Percentiles rank a stretch among this genome's conserved stretches.
These are phyloP conservation scores for Trichomycterus rosablanca DNA, from an alignment of 2,113 vertebrate genomes.

Conservation along the genomic window DNA sequence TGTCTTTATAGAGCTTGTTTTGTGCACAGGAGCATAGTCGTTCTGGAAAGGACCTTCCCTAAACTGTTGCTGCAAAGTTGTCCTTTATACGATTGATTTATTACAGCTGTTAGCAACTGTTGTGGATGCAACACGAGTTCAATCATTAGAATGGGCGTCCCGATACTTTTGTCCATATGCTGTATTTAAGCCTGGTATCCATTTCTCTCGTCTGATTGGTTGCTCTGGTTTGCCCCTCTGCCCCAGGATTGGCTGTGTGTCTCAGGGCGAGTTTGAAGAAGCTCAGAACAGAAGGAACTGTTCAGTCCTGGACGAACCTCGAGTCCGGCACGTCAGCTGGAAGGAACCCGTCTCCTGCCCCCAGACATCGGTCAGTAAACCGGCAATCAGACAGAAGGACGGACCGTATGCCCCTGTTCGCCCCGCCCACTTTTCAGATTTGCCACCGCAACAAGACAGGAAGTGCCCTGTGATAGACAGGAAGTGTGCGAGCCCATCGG, in stretches of 20 bases:
- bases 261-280: constrained; percentile 64
- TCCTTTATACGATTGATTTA: too few species aligned
- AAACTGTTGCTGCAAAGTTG: too few species aligned
- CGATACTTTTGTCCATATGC: too few species aligned
- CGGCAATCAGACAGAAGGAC: constrained; percentile 65
- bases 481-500: constrained; percentile 60
- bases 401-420: constrained; percentile 63
- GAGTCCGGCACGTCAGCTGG: constrained; percentile 39
- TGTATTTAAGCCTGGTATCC: too few species aligned
- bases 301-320: constrained; percentile 17
- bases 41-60: too few species aligned
- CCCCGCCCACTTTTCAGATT: constrained; percentile 66
- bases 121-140: too few species aligned
- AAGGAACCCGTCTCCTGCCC: constrained; percentile 45
- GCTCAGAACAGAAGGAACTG: constrained; percentile 66
- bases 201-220: too few species aligned
- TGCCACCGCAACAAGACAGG: constrained; percentile 53
- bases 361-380: constrained; percentile 55
- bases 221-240: neutral
- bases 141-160: too few species aligned
- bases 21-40: too few species aligned
- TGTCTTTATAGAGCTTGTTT: too few species aligned
- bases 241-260: constrained; percentile 47
- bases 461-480: constrained; percentile 58
- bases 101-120: too few species aligned